These are phyloP conservation scores for Alcis repandata DNA, from an alignment of 2,888 invertebrate species.

Conservation along the genomic window DNA sequence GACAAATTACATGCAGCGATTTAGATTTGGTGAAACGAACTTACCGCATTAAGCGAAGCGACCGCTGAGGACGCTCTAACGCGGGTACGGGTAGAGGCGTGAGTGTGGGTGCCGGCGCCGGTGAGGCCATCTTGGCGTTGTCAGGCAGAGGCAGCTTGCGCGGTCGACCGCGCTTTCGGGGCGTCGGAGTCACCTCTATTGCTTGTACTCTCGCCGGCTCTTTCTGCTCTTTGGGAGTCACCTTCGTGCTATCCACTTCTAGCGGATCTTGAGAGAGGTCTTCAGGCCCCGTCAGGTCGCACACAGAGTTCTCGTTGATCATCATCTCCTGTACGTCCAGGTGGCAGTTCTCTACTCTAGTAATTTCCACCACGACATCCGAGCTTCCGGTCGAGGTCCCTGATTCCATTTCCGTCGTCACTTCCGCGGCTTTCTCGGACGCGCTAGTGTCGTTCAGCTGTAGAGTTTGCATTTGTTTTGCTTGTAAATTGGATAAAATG, in stretches of 20 bases:
- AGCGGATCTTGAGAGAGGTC: conserved; percentile 81
- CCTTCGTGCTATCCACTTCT: conserved; percentile 68
- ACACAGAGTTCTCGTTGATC: conserved; percentile 80
- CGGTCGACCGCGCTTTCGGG: conserved; percentile 81
- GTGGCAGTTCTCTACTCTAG: conserved; percentile 66
- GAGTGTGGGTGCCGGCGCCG: conserved; percentile 52
- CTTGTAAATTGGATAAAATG: conserved; percentile 79
- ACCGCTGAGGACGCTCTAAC: conserved; percentile 79
- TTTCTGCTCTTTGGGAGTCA: conserved; percentile 48
- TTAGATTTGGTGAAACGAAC: conserved; percentile 18
- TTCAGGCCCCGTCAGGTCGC: conserved; percentile 71
- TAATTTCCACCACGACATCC: conserved; percentile 66
- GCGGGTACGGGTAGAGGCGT: conserved; percentile 72
- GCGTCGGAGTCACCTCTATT: conserved; percentile 74
- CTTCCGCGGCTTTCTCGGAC: conserved; percentile 63
- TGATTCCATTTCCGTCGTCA: conserved; percentile 68
- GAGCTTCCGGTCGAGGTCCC: conserved; percentile 75
- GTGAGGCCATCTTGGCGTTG: conserved; percentile 66
- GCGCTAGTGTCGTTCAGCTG: conserved; percentile 68
- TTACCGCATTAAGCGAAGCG: conserved; percentile 79
- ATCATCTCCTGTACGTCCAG: conserved; percentile 75
- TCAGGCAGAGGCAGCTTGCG: conserved; percentile 77
- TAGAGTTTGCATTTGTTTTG: conserved; percentile 74
- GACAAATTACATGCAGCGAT: background rate
- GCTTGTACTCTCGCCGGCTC: conserved; percentile 52